These are phyloP conservation scores for Pterobdella sp. DNA, from an alignment of 2,888 invertebrate genomes.

Conservation along the genomic window DNA sequence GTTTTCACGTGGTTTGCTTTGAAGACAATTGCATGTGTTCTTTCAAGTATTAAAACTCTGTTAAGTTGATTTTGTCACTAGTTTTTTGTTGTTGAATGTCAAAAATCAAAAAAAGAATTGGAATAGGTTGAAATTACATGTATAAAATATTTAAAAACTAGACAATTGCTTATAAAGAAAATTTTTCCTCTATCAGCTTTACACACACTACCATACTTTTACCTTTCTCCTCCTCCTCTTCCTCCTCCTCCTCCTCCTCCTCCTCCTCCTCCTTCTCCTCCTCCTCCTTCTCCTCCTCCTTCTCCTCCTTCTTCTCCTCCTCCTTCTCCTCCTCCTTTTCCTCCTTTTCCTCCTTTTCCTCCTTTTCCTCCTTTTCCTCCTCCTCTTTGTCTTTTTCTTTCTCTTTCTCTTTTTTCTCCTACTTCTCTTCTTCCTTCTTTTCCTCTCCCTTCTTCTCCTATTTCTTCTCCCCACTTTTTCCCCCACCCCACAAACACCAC, in stretches of 20 bases:
- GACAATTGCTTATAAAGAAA: too few relatives aligned
- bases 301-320: background rate
- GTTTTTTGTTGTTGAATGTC: too few relatives aligned
- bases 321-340: background rate
- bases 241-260: background rate
- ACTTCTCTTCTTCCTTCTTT: background rate
- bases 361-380: background rate
- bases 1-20: too few relatives aligned
- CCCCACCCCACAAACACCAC: too few relatives aligned
- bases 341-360: background rate
- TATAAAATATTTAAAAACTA: too few relatives aligned
- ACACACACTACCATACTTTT: background rate
- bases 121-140: too few relatives aligned
- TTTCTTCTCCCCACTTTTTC: background rate
- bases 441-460: constrained; percentile 8
- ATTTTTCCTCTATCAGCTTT: too few relatives aligned
- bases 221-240: background rate
- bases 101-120: too few relatives aligned
- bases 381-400: background rate
- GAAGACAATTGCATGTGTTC: too few relatives aligned
- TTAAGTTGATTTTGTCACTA: too few relatives aligned
- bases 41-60: too few relatives aligned
- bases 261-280: constrained; percentile 11
- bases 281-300: constrained; percentile 3
- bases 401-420: background rate